A percentile compares a stretch with the other conserved stretches of the same genome.
Evolutionary conservation across 1,140 invertebrate genomes (phyloP).

Genomic region (Drosophila obscura): DNA sequence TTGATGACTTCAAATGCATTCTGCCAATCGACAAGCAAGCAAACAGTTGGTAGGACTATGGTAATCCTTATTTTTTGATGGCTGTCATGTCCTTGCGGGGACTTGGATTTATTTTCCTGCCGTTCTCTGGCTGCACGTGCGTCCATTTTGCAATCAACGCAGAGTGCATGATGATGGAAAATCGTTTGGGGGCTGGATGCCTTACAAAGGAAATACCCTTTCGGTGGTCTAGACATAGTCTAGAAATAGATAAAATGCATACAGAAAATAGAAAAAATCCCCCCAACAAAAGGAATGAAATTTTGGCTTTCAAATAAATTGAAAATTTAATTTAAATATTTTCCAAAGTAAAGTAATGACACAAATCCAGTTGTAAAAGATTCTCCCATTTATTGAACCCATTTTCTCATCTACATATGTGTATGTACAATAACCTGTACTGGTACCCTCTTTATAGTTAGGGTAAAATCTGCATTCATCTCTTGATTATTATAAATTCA

Average conservation of each 20-base stretch:
- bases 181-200: neutral
- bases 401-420: too few relatives aligned
- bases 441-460: too few relatives aligned
- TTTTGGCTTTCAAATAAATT: too few relatives aligned
- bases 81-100: constrained; percentile 24
- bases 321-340: too few relatives aligned
- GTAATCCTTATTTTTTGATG: constrained; percentile 15
- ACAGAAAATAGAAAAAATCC: neutral
- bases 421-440: too few relatives aligned
- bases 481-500: constrained; percentile 12
- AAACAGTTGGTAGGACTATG: constrained; percentile 15
- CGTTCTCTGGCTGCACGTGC: constrained; percentile 12
- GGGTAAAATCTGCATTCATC: constrained; percentile 4
- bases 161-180: constrained; percentile 7
- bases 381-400: too few relatives aligned
- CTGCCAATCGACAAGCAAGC: constrained; percentile 27
- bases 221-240: too few relatives aligned
- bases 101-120: constrained; percentile 4
- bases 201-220: too few relatives aligned
- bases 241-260: too few relatives aligned
- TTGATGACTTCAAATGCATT: constrained; percentile 38
- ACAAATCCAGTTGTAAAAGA: too few relatives aligned
- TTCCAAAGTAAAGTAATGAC: too few relatives aligned
- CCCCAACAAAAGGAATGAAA: too few relatives aligned
- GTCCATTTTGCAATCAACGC: constrained; percentile 28